Base-by-base conservation (phyloP, 2,888 invertebrate species). In the Andrena praecox region DNA sequence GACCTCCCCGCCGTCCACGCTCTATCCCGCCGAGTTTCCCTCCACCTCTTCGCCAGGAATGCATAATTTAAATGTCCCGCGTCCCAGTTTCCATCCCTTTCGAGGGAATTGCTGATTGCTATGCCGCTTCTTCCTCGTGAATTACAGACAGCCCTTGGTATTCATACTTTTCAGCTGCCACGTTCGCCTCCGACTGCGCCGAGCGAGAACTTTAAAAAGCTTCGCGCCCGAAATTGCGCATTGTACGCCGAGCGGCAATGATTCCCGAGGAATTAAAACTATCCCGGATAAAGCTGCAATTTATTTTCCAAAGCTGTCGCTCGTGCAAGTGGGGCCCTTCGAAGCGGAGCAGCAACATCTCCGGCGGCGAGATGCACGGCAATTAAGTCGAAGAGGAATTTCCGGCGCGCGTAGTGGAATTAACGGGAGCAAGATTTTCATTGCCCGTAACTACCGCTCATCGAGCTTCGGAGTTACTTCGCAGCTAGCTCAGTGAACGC, bases 31-130 rank as follows among this genome's bases (percentile, higher is more conserved):
- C 83, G 71, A 76, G 64, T 81, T 84, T 77, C 77, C 27, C 56
- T 4, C 56, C 56, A 66, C 82, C 82, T 82, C 82, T 84, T 81
- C 85, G 64, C 66, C 70, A 66, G 87, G 87, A 89, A 89, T 91
- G 90, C 90, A 91, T 91, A 91, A 91, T 91, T 91, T 90, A 91
- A 90, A 90, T 89, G 88, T 88, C 88, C 86, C 86, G 89, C 88
- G 90, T 85, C 90, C 91, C 80, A 91, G 89, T 91, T 91, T 91
- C 85, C 77, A 77, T 71, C 71, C 77, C 81, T 77, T 84, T 77
- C 77, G 74, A 77, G 82, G 56, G 87, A 82, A 87, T 82, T 85
- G 89, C 88, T 91, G 91, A 91, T 91, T 91, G 90, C 90, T 89
- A 89, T 89, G 90, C 90, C 85, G 88, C 52, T 59, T 66, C 74